These are phyloP conservation scores for Leptodactylus fuscus DNA, from an alignment of 2,113 vertebrate species.

Conservation along the genomic window DNA sequence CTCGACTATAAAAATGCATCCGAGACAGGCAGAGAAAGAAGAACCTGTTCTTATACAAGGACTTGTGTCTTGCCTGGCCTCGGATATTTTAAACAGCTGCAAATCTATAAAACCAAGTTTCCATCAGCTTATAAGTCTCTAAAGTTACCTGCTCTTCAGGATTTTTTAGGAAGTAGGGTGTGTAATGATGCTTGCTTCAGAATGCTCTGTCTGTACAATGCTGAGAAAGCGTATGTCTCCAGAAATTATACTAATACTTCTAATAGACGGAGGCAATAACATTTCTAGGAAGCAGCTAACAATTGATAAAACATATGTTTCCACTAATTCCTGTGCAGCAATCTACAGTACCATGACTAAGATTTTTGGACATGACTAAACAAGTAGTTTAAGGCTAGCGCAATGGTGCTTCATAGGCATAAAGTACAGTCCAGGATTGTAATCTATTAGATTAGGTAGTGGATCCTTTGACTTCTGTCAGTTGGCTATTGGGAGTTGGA, in stretches of 20 bases:
- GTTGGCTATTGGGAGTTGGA: too few species aligned
- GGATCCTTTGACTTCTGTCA: too few species aligned
- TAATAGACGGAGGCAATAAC: not conserved
- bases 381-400: not conserved
- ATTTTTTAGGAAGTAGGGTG: not conserved
- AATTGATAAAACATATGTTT: conserved; percentile 20
- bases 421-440: too few species aligned
- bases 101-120: not conserved
- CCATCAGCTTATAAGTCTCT: not conserved
- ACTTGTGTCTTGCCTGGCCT: not conserved
- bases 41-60: conserved; percentile 27
- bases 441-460: too few species aligned
- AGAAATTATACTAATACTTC: too few species aligned
- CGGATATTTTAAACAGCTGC: not conserved
- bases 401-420: too few species aligned
- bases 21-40: not conserved
- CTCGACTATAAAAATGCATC: conserved; percentile 11
- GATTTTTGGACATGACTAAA: not conserved
- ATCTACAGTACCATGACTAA: not conserved
- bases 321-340: not conserved
- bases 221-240: not conserved
- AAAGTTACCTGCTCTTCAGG: not conserved
- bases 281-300: not conserved
- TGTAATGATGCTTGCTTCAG: not conserved
- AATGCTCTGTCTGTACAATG: not conserved